A percentile compares a stretch with the other conserved stretches of the same genome.
Conservation (phyloP, 2,797 vertebrate genomes). For the Kryptopterus vitreolus region DNA sequence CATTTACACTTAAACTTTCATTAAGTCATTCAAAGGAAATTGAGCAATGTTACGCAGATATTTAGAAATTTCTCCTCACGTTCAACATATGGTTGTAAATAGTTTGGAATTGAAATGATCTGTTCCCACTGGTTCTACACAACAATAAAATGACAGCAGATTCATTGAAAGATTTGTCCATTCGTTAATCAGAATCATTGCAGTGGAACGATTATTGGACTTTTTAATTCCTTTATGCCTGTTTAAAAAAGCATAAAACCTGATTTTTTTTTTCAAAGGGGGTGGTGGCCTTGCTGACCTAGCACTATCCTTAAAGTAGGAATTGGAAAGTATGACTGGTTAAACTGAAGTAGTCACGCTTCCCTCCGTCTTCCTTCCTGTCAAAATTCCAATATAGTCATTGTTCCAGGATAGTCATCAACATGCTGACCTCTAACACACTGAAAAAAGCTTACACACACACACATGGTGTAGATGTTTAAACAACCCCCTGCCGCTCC, state of each 20-base stretch:
- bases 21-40: neutral
- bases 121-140: neutral
- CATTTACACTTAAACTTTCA: neutral
- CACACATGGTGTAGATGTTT: too few relatives aligned
- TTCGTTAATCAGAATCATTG: neutral
- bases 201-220: too few relatives aligned
- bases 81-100: neutral
- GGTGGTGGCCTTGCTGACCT: slow-evolving; percentile 28
- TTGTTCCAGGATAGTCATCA: slow-evolving; percentile 42
- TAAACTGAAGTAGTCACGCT: slow-evolving; percentile 40
- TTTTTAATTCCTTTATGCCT: neutral
- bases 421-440: slow-evolving; percentile 5
- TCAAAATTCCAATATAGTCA: slow-evolving; percentile 46
- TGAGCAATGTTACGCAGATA: neutral
- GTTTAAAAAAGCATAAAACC: too few relatives aligned
- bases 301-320: slow-evolving; percentile 12
- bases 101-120: neutral
- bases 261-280: neutral
- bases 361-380: slow-evolving; percentile 21
- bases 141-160: neutral
- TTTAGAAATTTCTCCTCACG: too few relatives aligned
- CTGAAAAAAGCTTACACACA: neutral
- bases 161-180: neutral
- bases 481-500: too few relatives aligned
- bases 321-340: slow-evolving; percentile 50